Base-by-base conservation (phyloP, 2,113 vertebrate species). In the Mastomys coucha region DNA sequence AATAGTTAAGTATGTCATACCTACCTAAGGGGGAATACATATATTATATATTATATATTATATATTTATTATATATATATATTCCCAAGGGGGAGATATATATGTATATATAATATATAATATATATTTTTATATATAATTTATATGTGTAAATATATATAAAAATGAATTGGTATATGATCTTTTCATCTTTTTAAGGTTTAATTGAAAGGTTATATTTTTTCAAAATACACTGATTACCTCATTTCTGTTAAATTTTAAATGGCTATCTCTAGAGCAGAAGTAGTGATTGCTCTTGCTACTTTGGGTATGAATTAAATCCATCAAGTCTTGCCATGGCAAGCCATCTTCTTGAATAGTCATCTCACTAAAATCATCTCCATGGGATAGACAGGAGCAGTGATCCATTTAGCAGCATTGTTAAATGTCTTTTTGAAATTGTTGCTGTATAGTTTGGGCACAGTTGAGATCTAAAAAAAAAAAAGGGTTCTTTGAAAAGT, bases 361-460 rank as follows among this genome's bases (percentile, higher is more conserved):
- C 26, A 56, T 94, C 91, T 97, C 20, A 76, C 28, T 93, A 58
- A 96, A 94, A 86, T 19, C 39, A 67, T 72, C 94, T 77, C 82
- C 28, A 17, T 85, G 12, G n/a, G 31, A 28, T 91, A 80, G 88
- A 85, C 20, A 93, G 20, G 22, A 76, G 42, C 28, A 88, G 0
- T 5, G 20, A 53, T 94, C 56, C 86, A 17, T 91, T 94, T 36
- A 86, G 42, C n/a, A 87, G 2, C 78, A 81, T 65, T 95, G 93
- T 91, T 28, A 77, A 94, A 51, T 78, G 12, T 89, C 49, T 91
- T 93, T 56, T 91, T 20, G 77, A 70, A 91, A 82, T 75, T 88
- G 53, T 89, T 96, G 73, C 76, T 49, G 19, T 70, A 84, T 93
- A 53, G 16, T 89, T 88, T 60, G 63, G 24, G 36, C 91, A 93